Base-by-base conservation (phyloP, 2,113 vertebrate genomes). In the Rutilus rutilus region DNA sequence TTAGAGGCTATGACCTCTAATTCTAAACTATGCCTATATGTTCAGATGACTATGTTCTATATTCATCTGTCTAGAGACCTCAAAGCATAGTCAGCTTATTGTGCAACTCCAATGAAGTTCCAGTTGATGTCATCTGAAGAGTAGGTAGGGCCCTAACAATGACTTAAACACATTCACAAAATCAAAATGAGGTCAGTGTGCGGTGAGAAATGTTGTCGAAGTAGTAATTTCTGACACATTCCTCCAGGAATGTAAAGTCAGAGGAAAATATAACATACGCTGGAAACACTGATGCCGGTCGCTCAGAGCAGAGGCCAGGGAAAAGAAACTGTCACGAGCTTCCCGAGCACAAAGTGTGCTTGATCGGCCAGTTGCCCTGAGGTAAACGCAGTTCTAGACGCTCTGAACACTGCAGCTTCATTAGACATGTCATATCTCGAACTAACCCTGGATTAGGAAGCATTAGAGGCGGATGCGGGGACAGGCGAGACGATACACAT, bases 401-500 rank as follows among this genome's bases (percentile, higher is more conserved):
- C 89, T 89, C 87, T 65, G 69, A 52, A 79, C 85, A 10, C 78
- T 84, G 65, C 47, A 47, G 39, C 86, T 86, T 82, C 78, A 75
- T 47, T 67, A 90, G 71, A 89, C 76, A 78, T 91, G 87, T 86
- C 84, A 77, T 54, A 86, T 88, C 76, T 64, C 52, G 79, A 89
- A 59, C 73, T 69, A 74, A 79, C 19, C 47, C 50, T 65, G 17
- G 86, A 52, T 85, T 80, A 92, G 88, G 77, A 90, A 85, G 86
- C 47, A 82, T 52, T 7, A 67, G 62, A 67, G 62, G 59, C 39
- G 69, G 90, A 64, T 88, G 81, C 36, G 76, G 74, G 67, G 89
- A 90, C 90, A 93, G 91, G 91, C 92, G 92, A 88, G 89, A 64
- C 78, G 81, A 87, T 91, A 87, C 89, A 92, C 89, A 80, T 86